Base-by-base conservation (phyloP, 2,888 invertebrate species). In the Sarcophaga rosellei region DNA sequence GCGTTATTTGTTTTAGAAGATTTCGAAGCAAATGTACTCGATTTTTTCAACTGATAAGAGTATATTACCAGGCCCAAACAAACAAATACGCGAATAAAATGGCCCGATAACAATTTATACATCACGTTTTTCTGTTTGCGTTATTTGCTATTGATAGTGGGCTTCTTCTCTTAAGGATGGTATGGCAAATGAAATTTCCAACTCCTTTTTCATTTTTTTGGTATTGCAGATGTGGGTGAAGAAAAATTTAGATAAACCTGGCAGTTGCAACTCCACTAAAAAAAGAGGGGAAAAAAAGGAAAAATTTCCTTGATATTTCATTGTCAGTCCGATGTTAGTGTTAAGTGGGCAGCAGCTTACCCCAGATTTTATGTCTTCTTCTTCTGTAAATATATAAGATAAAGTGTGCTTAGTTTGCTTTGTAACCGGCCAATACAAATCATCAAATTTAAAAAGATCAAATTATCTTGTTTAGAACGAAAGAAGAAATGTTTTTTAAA, bases 41-140 rank as follows among this genome's bases (percentile, higher is more conserved):
- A 86, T 86, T 86, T 86, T 78, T 62, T 21, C 59, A 21, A 78
- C 74, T 86, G 86, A 86, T 86, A 86, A 86, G 75, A 70, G 44
- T 21, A 53, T 17, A 11, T 73, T 77, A 53, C 61, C 76, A 70
- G 47, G 3, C 63, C 35, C 35, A 35, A 63, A 4, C 57, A 17
- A 61, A 72, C 12, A 53, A 62, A 76, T 21, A 62, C 45, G 10
- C 10, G 69, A 76, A 85, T 73, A 75, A 85, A 82, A 82, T 23
- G 45, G 65, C 70, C 57, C 63, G 86, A 86, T 86, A 86, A 86
- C 61, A 84, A 70, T 86, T 81, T 84, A 17, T 66, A 68, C 77
- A 78, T 86, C 86, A 86, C 86, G 86, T 83, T 86, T 80, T 82
- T 69, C 3, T n/a, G 65, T 70, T 74, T 73, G 25, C 21, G 65